These are phyloP conservation scores for Acanthurus tractus DNA, from an alignment of 2,797 vertebrate species.

Conservation along the genomic window DNA sequence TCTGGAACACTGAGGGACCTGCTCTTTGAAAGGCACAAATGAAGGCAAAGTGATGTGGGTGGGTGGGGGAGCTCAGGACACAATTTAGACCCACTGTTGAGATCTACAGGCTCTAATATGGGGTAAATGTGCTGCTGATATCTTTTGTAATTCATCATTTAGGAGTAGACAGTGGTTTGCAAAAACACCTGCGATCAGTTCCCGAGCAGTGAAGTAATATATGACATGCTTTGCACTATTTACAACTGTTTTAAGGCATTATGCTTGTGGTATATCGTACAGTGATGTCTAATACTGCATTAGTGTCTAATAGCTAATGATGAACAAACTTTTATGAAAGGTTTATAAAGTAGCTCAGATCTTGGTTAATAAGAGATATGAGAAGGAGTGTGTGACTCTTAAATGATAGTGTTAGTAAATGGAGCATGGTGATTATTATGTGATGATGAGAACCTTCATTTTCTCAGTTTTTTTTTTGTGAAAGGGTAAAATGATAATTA, in stretches of 20 bases:
- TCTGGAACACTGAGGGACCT: slow-evolving; percentile 52
- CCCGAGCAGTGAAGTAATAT: slow-evolving; percentile 12
- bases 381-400: slow-evolving; percentile 13
- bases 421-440: slow-evolving; percentile 3
- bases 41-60: slow-evolving; percentile 44
- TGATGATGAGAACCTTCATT: slow-evolving; percentile 24
- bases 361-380: slow-evolving; percentile 26
- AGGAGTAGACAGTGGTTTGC: slow-evolving; percentile 1
- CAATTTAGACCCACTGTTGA: slow-evolving; percentile 43
- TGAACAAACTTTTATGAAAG: slow-evolving; percentile 18
- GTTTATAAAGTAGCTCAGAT: slow-evolving; percentile 24
- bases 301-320: slow-evolving; percentile 25
- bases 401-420: slow-evolving; percentile 53
- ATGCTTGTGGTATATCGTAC: slow-evolving; percentile 20
- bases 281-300: slow-evolving; percentile 9
- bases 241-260: slow-evolving; percentile 2
- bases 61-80: slow-evolving; percentile 46
- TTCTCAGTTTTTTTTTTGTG: slow-evolving; percentile 17
- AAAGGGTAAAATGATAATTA: slow-evolving; percentile 35
- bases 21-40: slow-evolving; percentile 56
- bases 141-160: neutral
- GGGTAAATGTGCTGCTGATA: neutral
- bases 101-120: slow-evolving; percentile 12
- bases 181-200: slow-evolving; percentile 10
- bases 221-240: neutral